Evolutionary conservation across 2,113 vertebrate genomes (phyloP).

Genomic region (Serinus canaria): DNA sequence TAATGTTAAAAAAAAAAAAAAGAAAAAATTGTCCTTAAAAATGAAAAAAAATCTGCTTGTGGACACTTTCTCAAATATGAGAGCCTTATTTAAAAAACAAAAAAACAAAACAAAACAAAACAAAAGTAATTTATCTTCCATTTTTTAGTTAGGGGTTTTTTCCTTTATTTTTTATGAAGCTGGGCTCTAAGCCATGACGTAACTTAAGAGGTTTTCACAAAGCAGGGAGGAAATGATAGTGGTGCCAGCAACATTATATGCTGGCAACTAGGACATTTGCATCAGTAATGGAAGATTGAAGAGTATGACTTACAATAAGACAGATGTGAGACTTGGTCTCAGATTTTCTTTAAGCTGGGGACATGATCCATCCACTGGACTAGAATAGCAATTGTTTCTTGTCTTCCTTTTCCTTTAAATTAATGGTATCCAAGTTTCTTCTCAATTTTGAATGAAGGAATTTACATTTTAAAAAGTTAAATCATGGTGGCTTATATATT

Average conservation of each 20-base stretch:
- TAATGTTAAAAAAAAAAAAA: background rate
- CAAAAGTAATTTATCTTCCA: background rate
- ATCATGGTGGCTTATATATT: background rate
- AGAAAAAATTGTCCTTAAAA: background rate
- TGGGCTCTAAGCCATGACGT: background rate
- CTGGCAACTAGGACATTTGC: background rate
- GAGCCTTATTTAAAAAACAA: fast-evolving
- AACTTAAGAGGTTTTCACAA: background rate
- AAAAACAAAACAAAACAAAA: too few relatives aligned
- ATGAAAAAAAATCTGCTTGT: background rate
- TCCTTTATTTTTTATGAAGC: background rate
- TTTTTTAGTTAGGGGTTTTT: background rate
- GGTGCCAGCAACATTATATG: background rate
- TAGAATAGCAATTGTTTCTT: background rate
- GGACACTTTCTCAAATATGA: background rate
- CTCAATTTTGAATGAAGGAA: background rate
- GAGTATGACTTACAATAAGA: background rate
- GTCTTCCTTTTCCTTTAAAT: background rate
- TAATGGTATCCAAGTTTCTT: background rate
- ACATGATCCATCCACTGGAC: background rate
- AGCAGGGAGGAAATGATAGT: background rate
- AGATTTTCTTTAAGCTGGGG: background rate
- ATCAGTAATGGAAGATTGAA: background rate
- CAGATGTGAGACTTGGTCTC: background rate
- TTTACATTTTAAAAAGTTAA: background rate